Base-by-base conservation (phyloP, 2,113 vertebrate species). In the Panthera tigris region DNA sequence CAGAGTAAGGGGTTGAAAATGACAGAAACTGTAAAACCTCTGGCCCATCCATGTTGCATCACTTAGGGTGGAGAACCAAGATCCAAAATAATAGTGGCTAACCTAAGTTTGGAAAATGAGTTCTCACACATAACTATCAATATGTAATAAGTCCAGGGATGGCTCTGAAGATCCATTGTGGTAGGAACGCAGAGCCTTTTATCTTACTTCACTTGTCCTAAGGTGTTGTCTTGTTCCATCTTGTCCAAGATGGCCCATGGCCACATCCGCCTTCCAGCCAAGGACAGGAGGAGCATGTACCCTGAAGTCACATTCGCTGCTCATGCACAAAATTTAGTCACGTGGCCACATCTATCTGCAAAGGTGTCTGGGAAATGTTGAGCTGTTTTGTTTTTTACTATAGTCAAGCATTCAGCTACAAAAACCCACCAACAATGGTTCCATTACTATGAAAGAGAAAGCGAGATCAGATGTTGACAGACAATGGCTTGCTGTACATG, bases 101-200 rank as follows among this genome's bases (percentile, higher is more conserved):
- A 90, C 66, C 50, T n/a, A 84, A 79, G 7, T 69, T 57, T 79
- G 29, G 81, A 73, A 73, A 71, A 87, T n/a, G 13, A 78, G 33
- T 91, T 83, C 9, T 27, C 41, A 88, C 21, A 41, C 21, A 8
- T 33, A 48, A 29, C 27, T 57, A 21, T 66, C 18, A 7, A 21
- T n/a, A 14, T 65, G 18, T 57, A 31, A 0, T 21, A 48, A 63
- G 9, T n/a, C 76, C 12, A 52, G 14, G 74, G 41, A 14, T 61
- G 48, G 7, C 29, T 6, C 9, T 50, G 36, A 79, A 69, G 80
- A 36, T 41, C 27, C 33, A 0, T 1, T 1, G 8, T 19, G 39
- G 4, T 19, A 69, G 55, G 25, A 80, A 39, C 5, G 1, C 39
- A 89, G 33, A 2, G 14, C 15, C 15, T 41, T 15, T 7, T 63